These are phyloP conservation scores for Euthynnus affinis DNA, from an alignment of 2,797 vertebrate species.

Conservation along the genomic window DNA sequence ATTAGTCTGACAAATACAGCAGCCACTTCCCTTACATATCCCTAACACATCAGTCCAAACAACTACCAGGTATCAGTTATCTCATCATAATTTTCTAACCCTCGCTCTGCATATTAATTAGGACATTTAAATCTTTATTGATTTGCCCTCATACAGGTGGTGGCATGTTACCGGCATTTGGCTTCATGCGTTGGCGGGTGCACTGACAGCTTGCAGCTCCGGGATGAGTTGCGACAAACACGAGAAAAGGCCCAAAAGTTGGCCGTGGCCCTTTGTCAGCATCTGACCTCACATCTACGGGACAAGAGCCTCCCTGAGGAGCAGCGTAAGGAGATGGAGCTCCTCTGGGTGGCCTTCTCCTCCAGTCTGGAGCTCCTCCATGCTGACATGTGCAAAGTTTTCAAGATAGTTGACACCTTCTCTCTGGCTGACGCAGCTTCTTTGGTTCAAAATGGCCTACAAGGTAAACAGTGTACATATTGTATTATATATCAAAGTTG, in stretches of 20 bases:
- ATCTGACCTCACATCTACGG: conserved; percentile 83
- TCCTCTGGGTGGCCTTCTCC: conserved; percentile 89
- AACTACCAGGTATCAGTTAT: background rate
- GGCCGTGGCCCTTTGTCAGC: conserved; percentile 69
- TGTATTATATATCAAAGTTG: background rate
- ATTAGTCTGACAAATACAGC: no score
- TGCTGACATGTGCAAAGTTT: conserved; percentile 88
- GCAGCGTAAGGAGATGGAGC: conserved; percentile 83
- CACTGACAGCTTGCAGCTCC: conserved; percentile 83
- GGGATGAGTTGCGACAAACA: conserved; percentile 84
- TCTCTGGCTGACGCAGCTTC: conserved; percentile 63
- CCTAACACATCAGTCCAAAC: background rate
- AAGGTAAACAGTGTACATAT: conserved; percentile 77
- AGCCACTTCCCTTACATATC: conserved; percentile 1
- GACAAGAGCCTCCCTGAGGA: conserved; percentile 82
- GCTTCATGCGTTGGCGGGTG: conserved; percentile 85
- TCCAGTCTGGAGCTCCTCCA: conserved; percentile 88
- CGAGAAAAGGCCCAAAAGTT: conserved; percentile 84
- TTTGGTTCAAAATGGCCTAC: conserved; percentile 86
- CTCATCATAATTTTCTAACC: no score
- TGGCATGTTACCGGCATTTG: conserved; percentile 88
- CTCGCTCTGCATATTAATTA: background rate
- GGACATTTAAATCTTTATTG: background rate
- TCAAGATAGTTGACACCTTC: conserved; percentile 79
- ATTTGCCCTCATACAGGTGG: conserved; percentile 77